Evolutionary conservation across 2,113 vertebrate genomes (phyloP).

Genomic region (Gobiocypris rarus): DNA sequence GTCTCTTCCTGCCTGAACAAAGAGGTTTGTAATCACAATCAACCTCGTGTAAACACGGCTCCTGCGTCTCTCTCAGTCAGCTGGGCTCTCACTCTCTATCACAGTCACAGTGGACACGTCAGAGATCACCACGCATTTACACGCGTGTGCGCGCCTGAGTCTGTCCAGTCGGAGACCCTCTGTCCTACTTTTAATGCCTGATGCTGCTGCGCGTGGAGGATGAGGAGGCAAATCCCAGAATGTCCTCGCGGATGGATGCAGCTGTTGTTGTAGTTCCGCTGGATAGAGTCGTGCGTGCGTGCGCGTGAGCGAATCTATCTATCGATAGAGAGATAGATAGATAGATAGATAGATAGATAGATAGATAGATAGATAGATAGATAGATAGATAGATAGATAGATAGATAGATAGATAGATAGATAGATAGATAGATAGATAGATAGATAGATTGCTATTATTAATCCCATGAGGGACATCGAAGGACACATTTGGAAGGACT

Average conservation of each 20-base stretch:
- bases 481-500: neutral
- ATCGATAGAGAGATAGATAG: slow-evolving; percentile 1
- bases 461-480: neutral
- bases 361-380: slow-evolving; percentile 13
- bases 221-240: slow-evolving; percentile 83
- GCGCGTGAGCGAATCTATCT: slow-evolving; percentile 4
- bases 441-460: slow-evolving; percentile 11
- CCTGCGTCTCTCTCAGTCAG: neutral
- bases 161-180: slow-evolving; percentile 22
- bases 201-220: slow-evolving; percentile 56
- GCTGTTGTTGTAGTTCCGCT: slow-evolving; percentile 60
- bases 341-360: neutral
- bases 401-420: slow-evolving; percentile 5
- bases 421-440: neutral
- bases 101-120: neutral
- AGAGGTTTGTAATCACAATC: neutral
- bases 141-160: neutral
- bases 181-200: slow-evolving; percentile 56
- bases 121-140: slow-evolving; percentile 7
- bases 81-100: neutral
- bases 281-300: slow-evolving; percentile 7
- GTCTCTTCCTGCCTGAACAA: slow-evolving; percentile 9
- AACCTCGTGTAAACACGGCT: neutral
- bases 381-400: neutral
- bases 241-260: slow-evolving; percentile 83